These are phyloP conservation scores for Cydia splendana DNA, from an alignment of 1,140 invertebrate species.

Conservation along the genomic window DNA sequence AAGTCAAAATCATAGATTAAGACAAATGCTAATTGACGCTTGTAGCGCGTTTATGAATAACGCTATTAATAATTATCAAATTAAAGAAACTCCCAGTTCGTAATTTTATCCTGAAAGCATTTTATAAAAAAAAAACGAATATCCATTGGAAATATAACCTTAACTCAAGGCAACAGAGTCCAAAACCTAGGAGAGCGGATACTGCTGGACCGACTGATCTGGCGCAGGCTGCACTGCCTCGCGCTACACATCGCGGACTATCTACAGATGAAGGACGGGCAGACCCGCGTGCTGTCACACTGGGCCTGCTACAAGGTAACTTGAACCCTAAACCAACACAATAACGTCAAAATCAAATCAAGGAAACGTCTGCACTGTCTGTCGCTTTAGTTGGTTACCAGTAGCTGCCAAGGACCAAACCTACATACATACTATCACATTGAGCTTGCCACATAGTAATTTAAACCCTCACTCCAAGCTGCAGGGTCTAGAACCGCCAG, in stretches of 20 bases:
- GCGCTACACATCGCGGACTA: conserved; percentile 95
- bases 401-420: no score
- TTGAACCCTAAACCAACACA: conserved; percentile 19
- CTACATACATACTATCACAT: no score
- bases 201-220: conserved; percentile 93
- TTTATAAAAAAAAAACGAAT: neutral
- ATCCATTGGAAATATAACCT: conserved; percentile 49
- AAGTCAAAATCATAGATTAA: no score
- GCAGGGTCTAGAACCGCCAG: no score
- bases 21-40: no score
- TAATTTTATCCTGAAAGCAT: no score
- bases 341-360: neutral
- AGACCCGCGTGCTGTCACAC: conserved; percentile 94
- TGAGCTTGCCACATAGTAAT: no score
- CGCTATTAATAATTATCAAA: no score
- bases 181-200: conserved; percentile 88
- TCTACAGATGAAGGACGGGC: conserved; percentile 92
- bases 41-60: no score
- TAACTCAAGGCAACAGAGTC: conserved; percentile 81
- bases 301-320: conserved; percentile 98
- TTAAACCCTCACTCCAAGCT: no score
- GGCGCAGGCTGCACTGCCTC: conserved; percentile 92
- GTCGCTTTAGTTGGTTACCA: no score
- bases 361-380: neutral
- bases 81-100: no score